phyloP scores from a whole-genome alignment of 2,888 invertebrate genomes.

The Philopedon plagiatum region DNA sequence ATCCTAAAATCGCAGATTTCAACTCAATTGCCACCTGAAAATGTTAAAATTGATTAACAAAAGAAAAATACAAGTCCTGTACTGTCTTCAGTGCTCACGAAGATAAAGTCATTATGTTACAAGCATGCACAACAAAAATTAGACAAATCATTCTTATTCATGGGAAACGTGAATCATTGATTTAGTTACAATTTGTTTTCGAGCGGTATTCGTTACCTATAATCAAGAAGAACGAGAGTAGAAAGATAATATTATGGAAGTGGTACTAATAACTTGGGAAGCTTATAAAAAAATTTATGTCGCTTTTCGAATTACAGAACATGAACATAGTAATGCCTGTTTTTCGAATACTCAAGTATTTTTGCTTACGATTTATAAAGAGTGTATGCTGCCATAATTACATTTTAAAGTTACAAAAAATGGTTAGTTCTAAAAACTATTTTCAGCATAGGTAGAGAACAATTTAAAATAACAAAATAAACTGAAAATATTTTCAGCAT shows the following conservation, averaged over 20 bases:
- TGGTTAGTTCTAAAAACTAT: too few species aligned
- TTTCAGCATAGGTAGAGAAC: too few species aligned
- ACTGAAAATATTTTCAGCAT: too few species aligned
- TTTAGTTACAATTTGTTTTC: constrained; percentile 22
- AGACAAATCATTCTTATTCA: constrained; percentile 1
- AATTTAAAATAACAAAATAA: too few species aligned
- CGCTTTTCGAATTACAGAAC: not conserved
- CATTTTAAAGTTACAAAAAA: too few species aligned
- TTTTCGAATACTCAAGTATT: too few species aligned
- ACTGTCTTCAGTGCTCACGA: not conserved
- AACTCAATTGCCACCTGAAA: too few species aligned
- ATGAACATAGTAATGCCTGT: too few species aligned
- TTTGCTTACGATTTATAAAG: too few species aligned
- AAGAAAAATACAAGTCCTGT: not conserved
- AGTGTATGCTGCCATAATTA: too few species aligned
- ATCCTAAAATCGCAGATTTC: too few species aligned
- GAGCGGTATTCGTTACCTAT: constrained; percentile 10
- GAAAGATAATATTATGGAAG: constrained; percentile 9
- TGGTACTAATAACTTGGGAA: not conserved
- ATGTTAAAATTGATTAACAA: too few species aligned
- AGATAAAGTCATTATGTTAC: constrained; percentile 19
- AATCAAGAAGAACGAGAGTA: constrained; percentile 8
- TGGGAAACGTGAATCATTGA: constrained; percentile 18
- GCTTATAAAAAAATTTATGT: not conserved
- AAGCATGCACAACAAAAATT: constrained; percentile 7